Conservation (phyloP, 2,797 vertebrate genomes). For the Lacerta agilis region DNA sequence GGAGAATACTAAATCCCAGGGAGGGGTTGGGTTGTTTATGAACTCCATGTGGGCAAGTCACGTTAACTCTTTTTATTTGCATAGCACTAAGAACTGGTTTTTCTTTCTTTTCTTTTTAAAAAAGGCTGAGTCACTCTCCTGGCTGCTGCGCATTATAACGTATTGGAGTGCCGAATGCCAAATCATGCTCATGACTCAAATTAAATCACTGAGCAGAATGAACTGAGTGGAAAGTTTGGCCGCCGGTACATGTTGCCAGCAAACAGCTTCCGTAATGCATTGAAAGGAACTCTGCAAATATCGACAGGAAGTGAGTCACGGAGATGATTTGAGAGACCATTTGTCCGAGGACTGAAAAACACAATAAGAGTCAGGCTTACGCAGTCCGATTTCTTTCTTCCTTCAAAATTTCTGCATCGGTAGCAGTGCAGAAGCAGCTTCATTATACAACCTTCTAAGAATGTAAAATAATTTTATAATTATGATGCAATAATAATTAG, state of each 20-base stretch:
- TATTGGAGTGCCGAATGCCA: slow-evolving; percentile 33
- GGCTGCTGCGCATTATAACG: not conserved
- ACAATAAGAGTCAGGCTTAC: slow-evolving; percentile 15
- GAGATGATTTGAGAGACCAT: not conserved
- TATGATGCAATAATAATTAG: no score
- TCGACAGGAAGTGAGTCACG: slow-evolving; percentile 17
- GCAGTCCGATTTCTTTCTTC: not conserved
- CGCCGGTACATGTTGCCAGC: slow-evolving; percentile 10
- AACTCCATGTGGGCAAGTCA: not conserved
- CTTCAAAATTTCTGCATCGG: no score
- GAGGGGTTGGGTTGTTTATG: not conserved
- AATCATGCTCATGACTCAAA: slow-evolving; percentile 13
- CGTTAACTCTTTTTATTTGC: not conserved
- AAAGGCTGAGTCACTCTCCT: slow-evolving; percentile 38
- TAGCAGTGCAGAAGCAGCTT: no score
- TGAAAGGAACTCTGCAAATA: slow-evolving; percentile 44
- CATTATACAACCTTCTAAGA: no score
- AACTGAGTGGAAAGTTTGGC: slow-evolving; percentile 51
- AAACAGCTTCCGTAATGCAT: not conserved
- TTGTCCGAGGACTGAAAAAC: slow-evolving; percentile 38
- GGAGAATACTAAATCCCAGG: not conserved
- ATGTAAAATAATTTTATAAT: no score
- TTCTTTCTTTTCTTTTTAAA: slow-evolving; percentile 24
- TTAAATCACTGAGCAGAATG: slow-evolving; percentile 56
- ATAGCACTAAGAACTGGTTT: not conserved